Evolutionary conservation across 2,888 invertebrate species (phyloP).

Genomic region (Malachius bipustulatus): DNA sequence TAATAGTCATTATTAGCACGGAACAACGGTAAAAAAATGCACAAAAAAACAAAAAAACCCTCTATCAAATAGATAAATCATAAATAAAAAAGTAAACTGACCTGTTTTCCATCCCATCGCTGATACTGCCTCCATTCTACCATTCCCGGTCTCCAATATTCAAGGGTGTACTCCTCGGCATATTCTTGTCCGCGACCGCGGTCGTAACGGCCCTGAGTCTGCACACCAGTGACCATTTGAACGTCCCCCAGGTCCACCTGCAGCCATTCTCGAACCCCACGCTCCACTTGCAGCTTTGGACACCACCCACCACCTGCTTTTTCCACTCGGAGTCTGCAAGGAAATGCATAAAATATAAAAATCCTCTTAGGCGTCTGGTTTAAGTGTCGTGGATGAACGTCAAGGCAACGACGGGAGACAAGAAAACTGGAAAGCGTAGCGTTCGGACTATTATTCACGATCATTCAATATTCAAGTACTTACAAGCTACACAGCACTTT

Average conservation of each 20-base stretch:
- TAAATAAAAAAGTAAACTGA: no score
- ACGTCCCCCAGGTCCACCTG: conserved; percentile 49
- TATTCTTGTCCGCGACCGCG: conserved; percentile 64
- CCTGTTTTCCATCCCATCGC: conserved; percentile 54
- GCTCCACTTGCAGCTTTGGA: conserved; percentile 53
- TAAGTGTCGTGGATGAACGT: conserved; percentile 1
- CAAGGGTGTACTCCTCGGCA: conserved; percentile 56
- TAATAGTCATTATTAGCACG: no score
- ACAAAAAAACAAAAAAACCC: no score
- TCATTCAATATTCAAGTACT: no score
- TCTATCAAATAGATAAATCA: no score
- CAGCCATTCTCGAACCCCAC: conserved; percentile 53
- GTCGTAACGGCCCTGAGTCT: conserved; percentile 68
- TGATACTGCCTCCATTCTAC: conserved; percentile 52
- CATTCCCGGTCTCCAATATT: conserved; percentile 53
- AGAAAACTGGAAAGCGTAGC: not conserved
- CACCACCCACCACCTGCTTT: conserved; percentile 69
- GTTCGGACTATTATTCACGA: no score
- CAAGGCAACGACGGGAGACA: not conserved
- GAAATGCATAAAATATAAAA: conserved; percentile 40
- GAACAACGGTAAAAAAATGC: no score
- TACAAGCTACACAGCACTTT: no score
- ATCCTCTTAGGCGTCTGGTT: not conserved
- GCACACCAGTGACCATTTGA: conserved; percentile 56
- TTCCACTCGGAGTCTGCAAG: conserved; percentile 55